Base-by-base conservation (phyloP, 1,140 invertebrate genomes). In the Acromyrmex heyeri region DNA sequence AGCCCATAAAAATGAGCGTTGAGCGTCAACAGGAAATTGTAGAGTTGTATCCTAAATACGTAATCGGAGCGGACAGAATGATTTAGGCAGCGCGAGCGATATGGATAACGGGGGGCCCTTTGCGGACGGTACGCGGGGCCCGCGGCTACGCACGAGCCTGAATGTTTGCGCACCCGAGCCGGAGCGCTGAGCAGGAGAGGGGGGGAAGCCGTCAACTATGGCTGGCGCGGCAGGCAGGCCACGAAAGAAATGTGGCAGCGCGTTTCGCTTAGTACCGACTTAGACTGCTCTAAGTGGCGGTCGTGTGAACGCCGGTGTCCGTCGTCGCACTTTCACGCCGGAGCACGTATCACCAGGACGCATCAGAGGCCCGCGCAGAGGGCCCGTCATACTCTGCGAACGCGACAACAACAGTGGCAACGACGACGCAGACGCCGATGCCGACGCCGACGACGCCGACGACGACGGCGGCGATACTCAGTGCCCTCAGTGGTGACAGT, bases 241-340 rank as follows among this genome's bases (percentile, higher is more conserved):
- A 94, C 86, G 91, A 93, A 93, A 94, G 94, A 95, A 95, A 94
- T 95, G 94, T 94, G 92, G 93, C 92, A 92, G 91, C 92, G 94
- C 88, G 87, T 93, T 94, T 93, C 90, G 91, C 87, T 95, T 93
- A 95, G 94, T 95, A 94, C 90, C 91, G 91, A 93, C 91, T 94
- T 95, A 91, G 94, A 94, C 94, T 93, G 94, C 93, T 92, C 91
- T 91, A 90, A 92, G 93, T 88, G 93, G 92, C 92, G 92, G 92
- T 94, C 92, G 91, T 86, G 91, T 85, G 89, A 81, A 90, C 65
- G 88, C 50, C 86, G 78, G 70, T 86, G 83, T 70, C 62, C 50
- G 82, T 67, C 79, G 79, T 73, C 24, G 79, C 38, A 73, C 38
- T 30, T 21, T 61, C 27, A 73, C 79, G 79, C 55, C 86, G 64